phyloP scores from a whole-genome alignment of 2,888 invertebrate species.

The Eilema caniola region DNA sequence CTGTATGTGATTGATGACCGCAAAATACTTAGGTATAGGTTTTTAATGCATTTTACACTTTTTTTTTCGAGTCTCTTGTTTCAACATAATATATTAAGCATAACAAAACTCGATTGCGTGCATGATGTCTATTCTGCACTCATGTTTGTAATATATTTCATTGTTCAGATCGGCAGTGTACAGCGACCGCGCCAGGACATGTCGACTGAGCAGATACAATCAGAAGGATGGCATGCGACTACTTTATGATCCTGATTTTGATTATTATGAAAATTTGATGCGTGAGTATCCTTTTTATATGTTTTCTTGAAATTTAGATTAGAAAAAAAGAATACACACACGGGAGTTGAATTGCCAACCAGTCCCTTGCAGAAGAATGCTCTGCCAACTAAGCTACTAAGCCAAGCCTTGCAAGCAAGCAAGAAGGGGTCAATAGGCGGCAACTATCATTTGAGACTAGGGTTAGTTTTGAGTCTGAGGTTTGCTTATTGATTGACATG shows the following conservation, averaged over 20 bases:
- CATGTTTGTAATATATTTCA: conserved; percentile 15
- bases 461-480: background rate
- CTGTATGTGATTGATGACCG: too few species aligned
- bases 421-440: background rate
- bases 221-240: conserved; percentile 95
- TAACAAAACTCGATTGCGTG: background rate
- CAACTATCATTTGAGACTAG: background rate
- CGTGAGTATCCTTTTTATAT: conserved; percentile 88
- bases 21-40: too few species aligned
- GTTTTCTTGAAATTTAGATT: background rate
- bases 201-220: conserved; percentile 94
- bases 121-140: background rate
- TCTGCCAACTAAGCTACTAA: too few species aligned
- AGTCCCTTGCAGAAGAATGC: too few species aligned
- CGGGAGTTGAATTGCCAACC: too few species aligned
- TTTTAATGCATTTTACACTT: too few species aligned
- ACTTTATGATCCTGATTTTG: conserved; percentile 96
- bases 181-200: conserved; percentile 94
- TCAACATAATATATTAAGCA: too few species aligned
- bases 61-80: background rate
- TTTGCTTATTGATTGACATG: background rate
- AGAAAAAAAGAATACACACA: too few species aligned
- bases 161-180: conserved; percentile 92
- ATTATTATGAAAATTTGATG: conserved; percentile 97
- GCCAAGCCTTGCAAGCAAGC: background rate